phyloP scores from a whole-genome alignment of 2,888 invertebrate genomes.

The Tenthredo distinguenda region DNA sequence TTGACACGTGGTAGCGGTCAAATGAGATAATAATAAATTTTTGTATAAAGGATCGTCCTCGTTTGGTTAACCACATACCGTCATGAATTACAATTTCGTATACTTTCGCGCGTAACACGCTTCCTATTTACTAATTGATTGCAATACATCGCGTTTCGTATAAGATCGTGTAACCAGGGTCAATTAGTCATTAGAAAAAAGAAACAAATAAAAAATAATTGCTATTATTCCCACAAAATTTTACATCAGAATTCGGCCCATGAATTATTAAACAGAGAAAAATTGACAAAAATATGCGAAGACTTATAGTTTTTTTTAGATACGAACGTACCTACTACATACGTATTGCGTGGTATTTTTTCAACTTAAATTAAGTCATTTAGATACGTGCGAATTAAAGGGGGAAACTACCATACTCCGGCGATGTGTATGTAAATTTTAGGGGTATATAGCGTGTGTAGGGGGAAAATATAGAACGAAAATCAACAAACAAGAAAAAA shows the following conservation, averaged over 20 bases:
- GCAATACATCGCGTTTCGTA: constrained; percentile 6
- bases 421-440: constrained; percentile 31
- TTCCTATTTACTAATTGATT: constrained; percentile 33
- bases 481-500: neutral
- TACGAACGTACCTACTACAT: neutral
- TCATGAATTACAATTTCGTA: constrained; percentile 36
- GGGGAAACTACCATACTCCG: neutral
- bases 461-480: neutral
- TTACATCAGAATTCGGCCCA: neutral
- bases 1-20: constrained; percentile 27
- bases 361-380: constrained; percentile 17
- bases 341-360: neutral
- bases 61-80: neutral
- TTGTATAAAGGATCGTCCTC: constrained; percentile 20
- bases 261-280: too few species aligned
- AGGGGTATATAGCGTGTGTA: constrained; percentile 13
- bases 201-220: neutral
- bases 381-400: constrained; percentile 20
- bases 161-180: constrained; percentile 10
- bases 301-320: too few species aligned
- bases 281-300: neutral
- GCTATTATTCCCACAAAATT: neutral
- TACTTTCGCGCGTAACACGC: constrained; percentile 21
- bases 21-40: constrained; percentile 32
- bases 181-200: neutral